Evolutionary conservation across 2,888 invertebrate genomes (phyloP).

Genomic region (Tanytarsus gracilentus): DNA sequence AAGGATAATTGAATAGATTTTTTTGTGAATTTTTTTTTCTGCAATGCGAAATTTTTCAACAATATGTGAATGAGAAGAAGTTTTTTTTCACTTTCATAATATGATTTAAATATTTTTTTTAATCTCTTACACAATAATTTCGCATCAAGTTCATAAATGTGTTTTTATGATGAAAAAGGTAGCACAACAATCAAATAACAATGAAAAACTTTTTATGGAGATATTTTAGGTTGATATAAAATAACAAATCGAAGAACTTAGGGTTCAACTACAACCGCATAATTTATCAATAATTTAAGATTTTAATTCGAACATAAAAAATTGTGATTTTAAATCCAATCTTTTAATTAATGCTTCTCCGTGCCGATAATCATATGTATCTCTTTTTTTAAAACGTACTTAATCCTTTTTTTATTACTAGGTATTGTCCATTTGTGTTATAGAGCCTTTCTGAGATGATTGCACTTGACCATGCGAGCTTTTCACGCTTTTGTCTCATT

Average conservation of each 20-base stretch:
- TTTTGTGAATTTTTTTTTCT: not conserved
- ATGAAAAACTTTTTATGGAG: not conserved
- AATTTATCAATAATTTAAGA: too few relatives aligned
- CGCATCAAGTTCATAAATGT: too few relatives aligned
- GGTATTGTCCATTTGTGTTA: slow-evolving; percentile 28
- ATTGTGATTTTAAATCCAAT: not conserved
- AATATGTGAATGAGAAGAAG: not conserved
- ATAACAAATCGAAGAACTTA: not conserved
- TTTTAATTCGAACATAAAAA: too few relatives aligned
- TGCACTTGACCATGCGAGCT: not conserved
- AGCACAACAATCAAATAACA: slow-evolving; percentile 9
- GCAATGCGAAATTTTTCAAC: not conserved
- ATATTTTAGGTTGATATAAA: not conserved
- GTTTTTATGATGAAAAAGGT: too few relatives aligned
- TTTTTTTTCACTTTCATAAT: not conserved
- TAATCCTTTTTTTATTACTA: slow-evolving; percentile 16
- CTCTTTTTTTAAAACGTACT: slow-evolving; percentile 3
- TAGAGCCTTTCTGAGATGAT: not conserved
- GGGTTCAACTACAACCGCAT: not conserved
- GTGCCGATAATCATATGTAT: not conserved
- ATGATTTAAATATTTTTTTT: not conserved
- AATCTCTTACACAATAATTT: not conserved
- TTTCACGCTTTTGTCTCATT: not conserved
- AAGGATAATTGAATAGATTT: slow-evolving; percentile 19
- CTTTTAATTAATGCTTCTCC: not conserved